phyloP scores from a whole-genome alignment of 2,888 invertebrate species.

The Ophion costatus region DNA sequence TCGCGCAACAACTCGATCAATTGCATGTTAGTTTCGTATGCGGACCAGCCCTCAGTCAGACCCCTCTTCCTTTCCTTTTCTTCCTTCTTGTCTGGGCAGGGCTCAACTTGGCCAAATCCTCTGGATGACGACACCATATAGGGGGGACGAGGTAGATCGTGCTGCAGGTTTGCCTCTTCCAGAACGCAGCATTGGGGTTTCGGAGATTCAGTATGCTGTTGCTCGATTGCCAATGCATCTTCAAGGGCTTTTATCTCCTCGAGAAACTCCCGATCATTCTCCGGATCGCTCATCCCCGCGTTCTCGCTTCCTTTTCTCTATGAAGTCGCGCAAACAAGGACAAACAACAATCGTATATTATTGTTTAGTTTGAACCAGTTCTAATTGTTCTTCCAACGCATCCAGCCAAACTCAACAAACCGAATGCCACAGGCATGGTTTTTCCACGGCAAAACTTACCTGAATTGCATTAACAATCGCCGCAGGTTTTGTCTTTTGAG shows the following conservation, averaged over 20 bases:
- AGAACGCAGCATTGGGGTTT: neutral
- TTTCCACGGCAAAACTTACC: neutral
- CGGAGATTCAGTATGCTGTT: neutral
- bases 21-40: conserved; percentile 49
- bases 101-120: conserved; percentile 60
- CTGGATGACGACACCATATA: conserved; percentile 9
- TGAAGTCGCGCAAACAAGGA: neutral
- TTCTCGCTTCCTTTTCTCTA: neutral
- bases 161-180: neutral
- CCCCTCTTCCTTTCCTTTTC: conserved; percentile 29
- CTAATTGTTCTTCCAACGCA: neutral
- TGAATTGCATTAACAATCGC: neutral
- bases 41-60: conserved; percentile 2
- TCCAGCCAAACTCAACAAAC: neutral
- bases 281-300: conserved; percentile 75
- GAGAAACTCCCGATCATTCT: conserved; percentile 72
- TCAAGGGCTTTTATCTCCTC: conserved; percentile 77
- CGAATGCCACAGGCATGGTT: neutral
- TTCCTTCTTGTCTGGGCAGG: neutral
- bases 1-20: conserved; percentile 44
- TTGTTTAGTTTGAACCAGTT: neutral
- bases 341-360: neutral
- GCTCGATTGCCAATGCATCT: conserved; percentile 68
- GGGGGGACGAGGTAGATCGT: neutral
- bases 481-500: neutral